Percentiles rank a stretch among this genome's conserved stretches.
These are phyloP conservation scores for Coilia nasus DNA, from an alignment of 2,797 vertebrate genomes.

Conservation along the genomic window DNA sequence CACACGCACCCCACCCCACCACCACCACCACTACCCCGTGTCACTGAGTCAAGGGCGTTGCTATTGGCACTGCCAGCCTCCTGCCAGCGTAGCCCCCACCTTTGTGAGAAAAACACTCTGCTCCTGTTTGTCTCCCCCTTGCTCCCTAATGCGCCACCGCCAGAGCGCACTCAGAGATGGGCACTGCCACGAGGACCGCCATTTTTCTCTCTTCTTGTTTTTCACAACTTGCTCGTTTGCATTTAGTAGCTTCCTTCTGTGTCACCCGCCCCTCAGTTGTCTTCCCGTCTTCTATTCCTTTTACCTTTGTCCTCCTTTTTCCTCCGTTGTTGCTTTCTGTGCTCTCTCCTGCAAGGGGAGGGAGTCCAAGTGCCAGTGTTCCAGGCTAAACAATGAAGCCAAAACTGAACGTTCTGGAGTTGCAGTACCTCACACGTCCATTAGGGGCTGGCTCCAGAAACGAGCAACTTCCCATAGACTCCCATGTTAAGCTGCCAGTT, in stretches of 20 bases:
- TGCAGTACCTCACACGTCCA: no score
- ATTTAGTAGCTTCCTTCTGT: constrained; percentile 29
- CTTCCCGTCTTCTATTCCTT: background rate
- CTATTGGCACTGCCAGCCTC: constrained; percentile 62
- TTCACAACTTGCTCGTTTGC: constrained; percentile 31
- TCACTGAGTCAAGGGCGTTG: constrained; percentile 84
- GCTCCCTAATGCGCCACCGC: constrained; percentile 13
- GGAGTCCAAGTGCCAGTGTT: no score
- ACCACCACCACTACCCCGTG: constrained; percentile 54
- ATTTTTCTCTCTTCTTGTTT: background rate
- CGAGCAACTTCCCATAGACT: no score
- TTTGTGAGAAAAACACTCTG: background rate
- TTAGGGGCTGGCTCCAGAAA: no score
- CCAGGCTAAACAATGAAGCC: no score
- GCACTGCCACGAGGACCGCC: constrained; percentile 23
- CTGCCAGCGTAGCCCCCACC: constrained; percentile 16
- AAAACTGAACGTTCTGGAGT: no score
- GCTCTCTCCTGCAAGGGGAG: constrained; percentile 29
- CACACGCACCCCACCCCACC: background rate
- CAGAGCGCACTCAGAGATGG: constrained; percentile 19
- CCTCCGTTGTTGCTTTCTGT: constrained; percentile 10
- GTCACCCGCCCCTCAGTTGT: background rate
- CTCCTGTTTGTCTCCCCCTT: constrained; percentile 13
- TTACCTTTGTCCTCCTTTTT: background rate
- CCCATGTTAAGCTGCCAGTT: no score